Conservation (phyloP, 1,140 invertebrate genomes). For the Drosophila ercepeae region DNA sequence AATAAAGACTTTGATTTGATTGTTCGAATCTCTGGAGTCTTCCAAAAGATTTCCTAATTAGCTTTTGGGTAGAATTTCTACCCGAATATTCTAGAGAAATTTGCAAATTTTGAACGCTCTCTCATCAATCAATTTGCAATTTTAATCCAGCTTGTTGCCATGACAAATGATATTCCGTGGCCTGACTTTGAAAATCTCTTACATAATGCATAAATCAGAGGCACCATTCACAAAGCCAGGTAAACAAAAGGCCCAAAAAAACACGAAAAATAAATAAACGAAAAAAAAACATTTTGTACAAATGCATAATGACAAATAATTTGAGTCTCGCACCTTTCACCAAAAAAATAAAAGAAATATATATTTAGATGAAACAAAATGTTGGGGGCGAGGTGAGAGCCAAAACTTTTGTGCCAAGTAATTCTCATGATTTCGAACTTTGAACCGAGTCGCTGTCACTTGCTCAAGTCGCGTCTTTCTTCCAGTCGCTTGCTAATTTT, state of each 20-base stretch:
- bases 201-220: conserved; percentile 40
- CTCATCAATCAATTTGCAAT: conserved; percentile 57
- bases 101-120: too few species aligned
- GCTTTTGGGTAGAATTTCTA: background rate
- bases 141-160: conserved; percentile 16
- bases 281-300: conserved; percentile 36
- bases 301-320: conserved; percentile 60
- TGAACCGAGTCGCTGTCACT: conserved; percentile 46
- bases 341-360: conserved; percentile 12
- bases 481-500: conserved; percentile 40
- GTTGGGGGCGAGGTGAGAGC: conserved; percentile 1
- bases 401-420: conserved; percentile 54
- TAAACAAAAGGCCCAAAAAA: conserved; percentile 27
- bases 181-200: conserved; percentile 7
- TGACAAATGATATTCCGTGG: conserved; percentile 38
- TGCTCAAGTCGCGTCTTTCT: conserved; percentile 22
- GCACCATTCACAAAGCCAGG: conserved; percentile 7
- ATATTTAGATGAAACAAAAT: conserved; percentile 2
- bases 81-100: background rate
- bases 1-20: too few species aligned
- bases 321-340: conserved; percentile 48
- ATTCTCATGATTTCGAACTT: conserved; percentile 69
- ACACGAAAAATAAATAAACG: conserved; percentile 43
- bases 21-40: too few species aligned
- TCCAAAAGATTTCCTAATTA: background rate